Evolutionary conservation across 1,140 invertebrate species (phyloP).

Genomic region (Lordiphosa collinella): DNA sequence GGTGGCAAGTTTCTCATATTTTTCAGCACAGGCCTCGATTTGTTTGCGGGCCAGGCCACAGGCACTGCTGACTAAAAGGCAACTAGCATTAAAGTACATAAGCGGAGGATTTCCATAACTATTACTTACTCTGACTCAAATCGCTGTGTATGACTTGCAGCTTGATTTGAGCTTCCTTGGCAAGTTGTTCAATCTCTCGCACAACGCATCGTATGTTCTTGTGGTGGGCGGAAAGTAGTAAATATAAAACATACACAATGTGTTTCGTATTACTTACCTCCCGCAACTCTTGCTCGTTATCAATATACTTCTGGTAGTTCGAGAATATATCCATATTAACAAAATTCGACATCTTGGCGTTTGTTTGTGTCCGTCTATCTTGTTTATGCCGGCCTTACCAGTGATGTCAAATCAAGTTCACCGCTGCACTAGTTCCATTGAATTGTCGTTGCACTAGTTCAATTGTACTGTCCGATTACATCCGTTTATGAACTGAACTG

Average conservation of each 20-base stretch:
- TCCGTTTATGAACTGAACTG: too few species aligned
- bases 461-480: too few species aligned
- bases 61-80: constrained; percentile 72
- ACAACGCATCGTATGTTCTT: constrained; percentile 86
- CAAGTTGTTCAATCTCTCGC: constrained; percentile 85
- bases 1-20: constrained; percentile 82
- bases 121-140: constrained; percentile 81
- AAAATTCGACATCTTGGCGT: constrained; percentile 59
- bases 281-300: constrained; percentile 83
- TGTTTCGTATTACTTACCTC: constrained; percentile 80
- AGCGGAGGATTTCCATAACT: background rate
- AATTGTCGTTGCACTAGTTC: too few species aligned
- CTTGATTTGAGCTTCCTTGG: constrained; percentile 85
- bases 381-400: constrained; percentile 44
- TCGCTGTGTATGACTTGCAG: constrained; percentile 88
- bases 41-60: constrained; percentile 82
- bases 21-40: constrained; percentile 82
- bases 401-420: background rate
- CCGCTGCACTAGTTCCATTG: too few species aligned
- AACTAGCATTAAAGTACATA: background rate
- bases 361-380: constrained; percentile 9
- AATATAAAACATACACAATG: background rate
- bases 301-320: constrained; percentile 84
- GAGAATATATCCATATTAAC: constrained; percentile 82
- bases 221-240: constrained; percentile 20